Evolutionary conservation across 2,888 invertebrate species (phyloP).

Genomic region (Vandiemenella viatica): DNA sequence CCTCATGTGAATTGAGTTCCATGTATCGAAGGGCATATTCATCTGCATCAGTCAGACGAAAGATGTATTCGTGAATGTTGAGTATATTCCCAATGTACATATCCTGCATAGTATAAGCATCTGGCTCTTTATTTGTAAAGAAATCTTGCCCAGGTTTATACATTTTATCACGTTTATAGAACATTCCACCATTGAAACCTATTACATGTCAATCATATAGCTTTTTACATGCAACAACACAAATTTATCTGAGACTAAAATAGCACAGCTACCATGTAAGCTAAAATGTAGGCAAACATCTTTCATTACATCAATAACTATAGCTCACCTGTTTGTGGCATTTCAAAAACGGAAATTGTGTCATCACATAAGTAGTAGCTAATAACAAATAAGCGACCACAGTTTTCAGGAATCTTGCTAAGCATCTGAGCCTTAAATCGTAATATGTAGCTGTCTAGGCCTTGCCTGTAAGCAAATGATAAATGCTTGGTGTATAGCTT

Average conservation of each 20-base stretch:
- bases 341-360: conserved; percentile 68
- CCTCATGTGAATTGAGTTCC: conserved; percentile 63
- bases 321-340: no score
- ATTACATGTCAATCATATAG: not conserved
- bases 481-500: no score
- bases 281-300: no score
- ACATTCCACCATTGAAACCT: conserved; percentile 28
- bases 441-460: conserved; percentile 59
- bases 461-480: conserved; percentile 39
- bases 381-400: conserved; percentile 58
- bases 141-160: conserved; percentile 56
- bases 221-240: not conserved
- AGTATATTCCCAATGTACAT: conserved; percentile 73
- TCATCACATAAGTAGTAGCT: conserved; percentile 71
- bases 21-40: conserved; percentile 75
- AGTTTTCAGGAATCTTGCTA: conserved; percentile 47
- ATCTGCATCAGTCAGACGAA: conserved; percentile 66
- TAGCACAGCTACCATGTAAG: no score
- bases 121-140: conserved; percentile 54
- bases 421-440: conserved; percentile 66
- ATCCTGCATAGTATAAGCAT: conserved; percentile 59
- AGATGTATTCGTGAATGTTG: conserved; percentile 61
- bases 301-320: no score
- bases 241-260: no score
- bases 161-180: conserved; percentile 39